Base-by-base conservation (phyloP, 1,140 invertebrate genomes). In the Drosophila seguyi region DNA sequence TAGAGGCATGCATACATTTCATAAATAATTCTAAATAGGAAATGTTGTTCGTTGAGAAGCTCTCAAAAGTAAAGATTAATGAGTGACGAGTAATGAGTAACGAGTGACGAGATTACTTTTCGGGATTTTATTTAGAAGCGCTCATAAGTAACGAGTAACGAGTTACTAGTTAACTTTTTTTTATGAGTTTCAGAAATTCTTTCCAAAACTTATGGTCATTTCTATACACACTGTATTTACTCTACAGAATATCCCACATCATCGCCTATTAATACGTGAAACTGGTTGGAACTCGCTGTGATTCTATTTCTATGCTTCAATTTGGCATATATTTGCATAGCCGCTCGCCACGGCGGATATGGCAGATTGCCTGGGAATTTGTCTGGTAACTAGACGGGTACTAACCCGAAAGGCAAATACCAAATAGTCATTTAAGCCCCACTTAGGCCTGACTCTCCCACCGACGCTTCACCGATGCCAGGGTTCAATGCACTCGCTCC, bases 281-380 rank as follows among this genome's bases (percentile, higher is more conserved):
- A 59, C 73, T 50, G 63, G 61, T 76, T 53, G 31, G 52, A 55
- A 38, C 34, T 38, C 50, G 52, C 36, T 13, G 14, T 60, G 74
- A 31, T 63, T 34, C 53, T 59, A 50, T 71, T 61, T 47, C 59
- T 59, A 79, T 83, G 36, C 25, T 50, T 73, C 45, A 22, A 38
- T 66, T 79, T 67, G 71, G 71, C 75, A 74, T 62, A 77, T 86
- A 85, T 86, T 85, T 85, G 81, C 78, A 85, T 86, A 81, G 68
- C 44, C 52, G 14, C 34, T 38, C 14, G 52, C n/a, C 50, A 22
- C 50, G 50, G 13, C 62, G 65, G 58, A 59, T 52, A 50, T 74
- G 57, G 56, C 29, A 29, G 67, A 59, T 48, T 36, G 60, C 61
- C 45, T 75, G 52, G 47, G 38, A 57, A 66, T 53, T 10, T 34